Evolutionary conservation across 2,888 invertebrate genomes (phyloP), one percentile per base, ranked within the genome.

Genomic region (Xestobium rufovillosum): DNA sequence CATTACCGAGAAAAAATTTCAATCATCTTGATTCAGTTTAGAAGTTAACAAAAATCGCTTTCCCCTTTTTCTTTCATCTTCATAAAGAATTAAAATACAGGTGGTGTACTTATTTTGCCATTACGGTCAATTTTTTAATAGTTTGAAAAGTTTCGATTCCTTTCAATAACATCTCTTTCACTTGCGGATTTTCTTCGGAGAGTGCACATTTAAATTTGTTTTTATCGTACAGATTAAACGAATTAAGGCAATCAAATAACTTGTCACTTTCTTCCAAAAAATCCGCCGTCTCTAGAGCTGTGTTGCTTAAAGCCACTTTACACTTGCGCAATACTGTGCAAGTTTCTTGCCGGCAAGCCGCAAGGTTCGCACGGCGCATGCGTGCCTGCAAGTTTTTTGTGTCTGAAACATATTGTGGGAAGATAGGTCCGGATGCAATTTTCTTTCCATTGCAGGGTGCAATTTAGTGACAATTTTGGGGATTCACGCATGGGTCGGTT

Each of bases 211-310:
- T 6, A n/a, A 8, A 19, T 19, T 6, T 6, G n/a, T 19, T 19
- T 6, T 19, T 19, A n/a, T 19, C n/a, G n/a, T 8, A 19, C 23
- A 8, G 23, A 12, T 9, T 13, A 12, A 9, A 28, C n/a, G 10
- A 17, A 31, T 23, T 32, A 12, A 32, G 13, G 23, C 32, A 32
- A 30, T 32, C 32, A 32, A 32, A 32, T 9, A 32, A 14, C 17
- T 23, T 10, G 23, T 32, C 23, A 3, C 17, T 11, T 14, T 32
- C 10, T 9, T 17, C 11, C 13, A 32, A 19, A 32, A 32, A 32
- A 32, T 19, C 12, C 23, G 19, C 32, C 2, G 32, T 32, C 17
- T 23, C 3, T 10, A 32, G 23, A 23, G 32, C 32, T 10, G 23
- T 32, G 4, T 10, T 23, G n/a, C 19, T 19, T 10, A 19, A n/a